Evolutionary conservation across 2,888 invertebrate species (phyloP).

Genomic region (Drosophila sordidapex): DNA sequence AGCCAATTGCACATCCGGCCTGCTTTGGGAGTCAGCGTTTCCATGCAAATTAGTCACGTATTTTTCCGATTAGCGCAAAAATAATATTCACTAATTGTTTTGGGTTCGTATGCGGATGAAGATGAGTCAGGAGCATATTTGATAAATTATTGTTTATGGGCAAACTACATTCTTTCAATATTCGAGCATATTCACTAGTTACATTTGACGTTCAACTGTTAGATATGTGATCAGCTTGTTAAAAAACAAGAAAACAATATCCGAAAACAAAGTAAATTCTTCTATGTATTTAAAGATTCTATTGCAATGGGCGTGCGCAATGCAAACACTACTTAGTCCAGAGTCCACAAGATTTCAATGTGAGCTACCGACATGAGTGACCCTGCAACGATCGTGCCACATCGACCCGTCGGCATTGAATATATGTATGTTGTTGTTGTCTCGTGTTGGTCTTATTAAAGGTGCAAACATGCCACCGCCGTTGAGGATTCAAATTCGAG

Average conservation of each 20-base stretch:
- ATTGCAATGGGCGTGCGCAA: slow-evolving; percentile 52
- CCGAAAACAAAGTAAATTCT: slow-evolving; percentile 37
- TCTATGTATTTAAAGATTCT: slow-evolving; percentile 41
- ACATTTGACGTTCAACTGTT: slow-evolving; percentile 42
- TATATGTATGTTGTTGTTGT: slow-evolving; percentile 22
- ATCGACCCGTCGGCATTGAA: slow-evolving; percentile 44
- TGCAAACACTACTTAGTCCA: slow-evolving; percentile 45
- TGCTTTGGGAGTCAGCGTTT: slow-evolving; percentile 17
- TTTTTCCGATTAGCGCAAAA: slow-evolving; percentile 63
- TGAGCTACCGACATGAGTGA: slow-evolving; percentile 29
- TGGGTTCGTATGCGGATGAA: slow-evolving; percentile 5
- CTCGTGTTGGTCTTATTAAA: slow-evolving; percentile 77
- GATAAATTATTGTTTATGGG: slow-evolving; percentile 17
- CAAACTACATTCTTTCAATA: slow-evolving; percentile 1
- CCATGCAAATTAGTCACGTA: slow-evolving; percentile 71
- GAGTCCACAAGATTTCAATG: slow-evolving; percentile 30
- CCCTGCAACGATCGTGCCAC: slow-evolving; percentile 45
- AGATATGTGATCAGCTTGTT: slow-evolving; percentile 50
- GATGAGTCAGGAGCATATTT: slow-evolving; percentile 60
- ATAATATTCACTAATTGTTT: slow-evolving; percentile 37
- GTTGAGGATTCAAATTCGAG: slow-evolving; percentile 62
- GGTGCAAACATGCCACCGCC: slow-evolving; percentile 81
- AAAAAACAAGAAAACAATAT: slow-evolving; percentile 42
- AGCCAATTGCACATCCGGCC: slow-evolving; percentile 59
- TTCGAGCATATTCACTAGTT: neutral